Evolutionary conservation across 2,888 invertebrate species (phyloP).

Genomic region (Oligia fasciuncula): DNA sequence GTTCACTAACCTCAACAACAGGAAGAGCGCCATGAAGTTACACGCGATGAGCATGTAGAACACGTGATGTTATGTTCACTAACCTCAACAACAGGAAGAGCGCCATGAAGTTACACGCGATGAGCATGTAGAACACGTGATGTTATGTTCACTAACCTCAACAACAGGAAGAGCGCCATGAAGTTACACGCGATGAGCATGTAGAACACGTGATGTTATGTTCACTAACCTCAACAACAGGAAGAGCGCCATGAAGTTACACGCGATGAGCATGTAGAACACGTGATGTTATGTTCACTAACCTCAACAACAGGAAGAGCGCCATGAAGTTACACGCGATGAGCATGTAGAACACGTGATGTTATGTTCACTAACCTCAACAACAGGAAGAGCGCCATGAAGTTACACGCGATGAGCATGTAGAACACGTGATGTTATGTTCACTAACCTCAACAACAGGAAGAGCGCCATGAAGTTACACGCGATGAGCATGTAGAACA

Average conservation of each 20-base stretch:
- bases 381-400: conserved; percentile 93
- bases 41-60: conserved; percentile 97
- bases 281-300: conserved; percentile 87
- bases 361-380: conserved; percentile 75
- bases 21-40: conserved; percentile 93
- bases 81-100: conserved; percentile 91
- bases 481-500: conserved; percentile 97
- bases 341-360: conserved; percentile 96
- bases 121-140: conserved; percentile 97
- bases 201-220: conserved; percentile 93
- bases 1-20: conserved; percentile 86
- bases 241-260: conserved; percentile 94
- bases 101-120: conserved; percentile 94
- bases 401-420: conserved; percentile 96
- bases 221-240: conserved; percentile 88
- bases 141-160: conserved; percentile 75
- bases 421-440: conserved; percentile 92
- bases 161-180: conserved; percentile 92
- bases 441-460: conserved; percentile 88
- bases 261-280: conserved; percentile 96
- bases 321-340: conserved; percentile 95
- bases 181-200: conserved; percentile 96
- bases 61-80: conserved; percentile 87
- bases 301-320: conserved; percentile 91
- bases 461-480: conserved; percentile 95